Percentiles rank a stretch among this genome's conserved stretches.
Conservation (phyloP, 1,140 invertebrate genomes). For the Drosophila biarmipes region DNA sequence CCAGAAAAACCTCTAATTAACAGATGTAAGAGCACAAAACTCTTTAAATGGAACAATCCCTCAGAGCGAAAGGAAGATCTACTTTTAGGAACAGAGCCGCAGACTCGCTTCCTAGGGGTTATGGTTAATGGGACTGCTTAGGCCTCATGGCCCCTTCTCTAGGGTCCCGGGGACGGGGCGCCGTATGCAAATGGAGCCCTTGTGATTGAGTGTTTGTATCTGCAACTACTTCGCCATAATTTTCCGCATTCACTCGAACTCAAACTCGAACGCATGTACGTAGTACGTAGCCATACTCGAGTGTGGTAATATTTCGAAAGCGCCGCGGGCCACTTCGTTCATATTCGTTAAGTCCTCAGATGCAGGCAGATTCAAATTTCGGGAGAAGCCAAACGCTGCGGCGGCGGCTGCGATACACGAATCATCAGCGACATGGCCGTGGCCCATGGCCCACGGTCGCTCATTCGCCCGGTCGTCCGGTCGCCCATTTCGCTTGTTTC, state of each 20-base stretch:
- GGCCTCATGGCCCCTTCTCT: slow-evolving; percentile 16
- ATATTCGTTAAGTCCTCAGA: slow-evolving; percentile 83
- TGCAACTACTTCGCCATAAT: slow-evolving; percentile 62
- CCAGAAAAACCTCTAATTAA: slow-evolving; percentile 24
- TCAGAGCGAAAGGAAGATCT: slow-evolving; percentile 8
- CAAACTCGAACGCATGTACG: slow-evolving; percentile 22
- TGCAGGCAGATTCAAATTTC: slow-evolving; percentile 83
- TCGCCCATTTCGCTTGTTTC: slow-evolving; percentile 6
- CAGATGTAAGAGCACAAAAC: slow-evolving; percentile 6
- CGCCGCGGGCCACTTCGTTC: slow-evolving; percentile 67
- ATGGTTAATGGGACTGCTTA: slow-evolving; percentile 39
- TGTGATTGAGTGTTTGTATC: slow-evolving; percentile 77
- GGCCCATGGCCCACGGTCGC: slow-evolving; percentile 53
- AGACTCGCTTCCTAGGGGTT: slow-evolving; percentile 27
- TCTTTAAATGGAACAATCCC: slow-evolving; percentile 21
- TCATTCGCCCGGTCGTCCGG: slow-evolving; percentile 47
- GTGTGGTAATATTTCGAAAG: slow-evolving; percentile 73
- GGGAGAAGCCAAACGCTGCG: slow-evolving; percentile 65
- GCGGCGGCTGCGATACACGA: slow-evolving; percentile 61
- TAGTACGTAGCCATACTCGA: slow-evolving; percentile 42
- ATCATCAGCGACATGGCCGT: slow-evolving; percentile 68
- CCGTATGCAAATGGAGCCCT: slow-evolving; percentile 41
- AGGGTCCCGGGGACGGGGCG: not conserved
- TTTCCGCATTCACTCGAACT: slow-evolving; percentile 52
- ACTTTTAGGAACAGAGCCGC: slow-evolving; percentile 8